Evolutionary conservation across 2,797 vertebrate species (phyloP).

Genomic region (Crenichthys baileyi): DNA sequence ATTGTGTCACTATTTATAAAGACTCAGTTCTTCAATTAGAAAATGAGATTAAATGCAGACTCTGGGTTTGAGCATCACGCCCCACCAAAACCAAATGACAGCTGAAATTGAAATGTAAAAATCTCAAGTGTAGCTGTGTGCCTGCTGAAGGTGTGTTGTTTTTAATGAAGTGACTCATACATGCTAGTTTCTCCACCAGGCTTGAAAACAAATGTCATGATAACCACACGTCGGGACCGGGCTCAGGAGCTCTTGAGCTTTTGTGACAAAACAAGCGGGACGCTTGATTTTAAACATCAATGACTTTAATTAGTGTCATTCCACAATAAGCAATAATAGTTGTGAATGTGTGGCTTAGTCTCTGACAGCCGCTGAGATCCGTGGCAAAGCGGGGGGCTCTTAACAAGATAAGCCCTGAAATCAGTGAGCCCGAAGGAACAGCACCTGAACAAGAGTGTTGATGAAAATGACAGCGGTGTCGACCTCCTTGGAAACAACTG

Average conservation of each 20-base stretch:
- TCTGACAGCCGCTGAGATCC: constrained; percentile 49
- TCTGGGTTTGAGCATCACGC: constrained; percentile 30
- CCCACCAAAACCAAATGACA: constrained; percentile 25
- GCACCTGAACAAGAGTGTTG: constrained; percentile 76
- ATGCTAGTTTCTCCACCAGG: constrained; percentile 41
- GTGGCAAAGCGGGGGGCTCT: constrained; percentile 58
- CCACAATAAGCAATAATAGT: constrained; percentile 61
- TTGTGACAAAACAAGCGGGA: constrained; percentile 68
- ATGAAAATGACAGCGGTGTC: constrained; percentile 72
- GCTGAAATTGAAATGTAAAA: constrained; percentile 49
- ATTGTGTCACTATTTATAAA: constrained; percentile 30
- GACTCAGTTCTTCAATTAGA: constrained; percentile 36
- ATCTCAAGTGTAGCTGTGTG: constrained; percentile 32
- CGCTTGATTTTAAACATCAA: constrained; percentile 73
- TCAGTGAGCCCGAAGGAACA: constrained; percentile 65
- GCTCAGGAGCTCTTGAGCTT: constrained; percentile 51
- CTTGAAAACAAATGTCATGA: constrained; percentile 65
- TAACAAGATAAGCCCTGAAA: constrained; percentile 74
- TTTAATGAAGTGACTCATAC: constrained; percentile 56
- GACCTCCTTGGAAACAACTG: constrained; percentile 59
- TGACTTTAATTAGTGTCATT: constrained; percentile 76
- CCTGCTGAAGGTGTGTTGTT: constrained; percentile 25
- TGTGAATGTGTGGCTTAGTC: constrained; percentile 20
- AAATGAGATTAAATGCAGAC: constrained; percentile 49
- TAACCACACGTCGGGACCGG: constrained; percentile 35